These are phyloP conservation scores for Clivina fossor DNA, from an alignment of 2,888 invertebrate genomes.

Conservation along the genomic window DNA sequence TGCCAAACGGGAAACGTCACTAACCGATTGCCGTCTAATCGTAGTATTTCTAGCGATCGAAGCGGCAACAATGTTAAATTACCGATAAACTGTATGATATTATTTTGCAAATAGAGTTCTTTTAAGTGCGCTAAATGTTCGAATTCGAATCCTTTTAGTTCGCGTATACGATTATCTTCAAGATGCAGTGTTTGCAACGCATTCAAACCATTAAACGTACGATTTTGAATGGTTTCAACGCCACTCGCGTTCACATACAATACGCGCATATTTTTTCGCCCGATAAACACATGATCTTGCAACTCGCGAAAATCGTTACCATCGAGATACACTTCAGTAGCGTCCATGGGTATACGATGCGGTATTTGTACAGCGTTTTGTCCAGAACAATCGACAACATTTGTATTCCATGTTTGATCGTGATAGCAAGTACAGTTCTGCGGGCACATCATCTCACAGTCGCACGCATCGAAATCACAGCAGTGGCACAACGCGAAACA, in stretches of 20 bases:
- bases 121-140: conserved; percentile 76
- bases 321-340: conserved; percentile 89
- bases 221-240: conserved; percentile 82
- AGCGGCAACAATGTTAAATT: conserved; percentile 79
- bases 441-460: conserved; percentile 96
- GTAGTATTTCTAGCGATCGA: conserved; percentile 74
- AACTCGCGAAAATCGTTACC: conserved; percentile 85
- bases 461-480: conserved; percentile 94
- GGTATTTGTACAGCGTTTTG: conserved; percentile 78
- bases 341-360: conserved; percentile 88
- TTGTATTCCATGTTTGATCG: conserved; percentile 90
- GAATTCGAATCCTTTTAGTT: conserved; percentile 82
- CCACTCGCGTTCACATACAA: conserved; percentile 84
- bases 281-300: conserved; percentile 85
- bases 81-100: conserved; percentile 74
- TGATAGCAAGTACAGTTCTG: conserved; percentile 92
- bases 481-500: conserved; percentile 95
- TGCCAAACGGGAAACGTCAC: conserved; percentile 80
- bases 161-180: conserved; percentile 79
- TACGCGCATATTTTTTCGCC: conserved; percentile 83
- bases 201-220: conserved; percentile 85
- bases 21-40: conserved; percentile 82
- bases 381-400: conserved; percentile 88
- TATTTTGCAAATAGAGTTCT: conserved; percentile 84
- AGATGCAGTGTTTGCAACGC: conserved; percentile 79